These are phyloP conservation scores for Epinephelus moara DNA, from an alignment of 2,113 vertebrate genomes.

Conservation along the genomic window DNA sequence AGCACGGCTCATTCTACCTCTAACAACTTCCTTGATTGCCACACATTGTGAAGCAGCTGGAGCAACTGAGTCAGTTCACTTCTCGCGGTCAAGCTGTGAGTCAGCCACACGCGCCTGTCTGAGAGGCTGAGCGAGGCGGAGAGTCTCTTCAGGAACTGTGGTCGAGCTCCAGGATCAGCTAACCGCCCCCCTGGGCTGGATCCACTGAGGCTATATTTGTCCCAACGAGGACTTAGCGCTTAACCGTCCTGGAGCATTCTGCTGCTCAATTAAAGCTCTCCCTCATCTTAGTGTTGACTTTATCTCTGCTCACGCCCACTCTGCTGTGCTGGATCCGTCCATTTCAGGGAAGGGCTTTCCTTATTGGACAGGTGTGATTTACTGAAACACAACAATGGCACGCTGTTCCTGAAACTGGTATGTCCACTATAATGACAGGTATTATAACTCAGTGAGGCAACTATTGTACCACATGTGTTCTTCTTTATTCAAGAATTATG, in stretches of 20 bases:
- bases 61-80: neutral
- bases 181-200: conserved; percentile 16
- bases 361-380: conserved; percentile 49
- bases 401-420: conserved; percentile 10
- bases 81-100: neutral
- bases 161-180: conserved; percentile 10
- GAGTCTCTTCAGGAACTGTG: conserved; percentile 28
- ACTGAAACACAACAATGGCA: neutral
- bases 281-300: conserved; percentile 66
- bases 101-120: neutral
- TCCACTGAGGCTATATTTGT: conserved; percentile 52
- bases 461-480: neutral
- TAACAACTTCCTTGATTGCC: conserved; percentile 20
- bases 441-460: neutral
- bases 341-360: conserved; percentile 10
- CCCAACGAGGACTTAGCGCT: conserved; percentile 48
- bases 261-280: conserved; percentile 52
- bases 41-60: conserved; percentile 20
- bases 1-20: conserved; percentile 35
- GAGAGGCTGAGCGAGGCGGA: conserved; percentile 3
- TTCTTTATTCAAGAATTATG: neutral
- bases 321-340: conserved; percentile 32
- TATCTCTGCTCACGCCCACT: conserved; percentile 63
- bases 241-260: conserved; percentile 66
- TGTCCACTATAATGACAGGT: neutral